Conservation (phyloP, 1,140 invertebrate genomes). For the Leptestheria dahalacensis region DNA sequence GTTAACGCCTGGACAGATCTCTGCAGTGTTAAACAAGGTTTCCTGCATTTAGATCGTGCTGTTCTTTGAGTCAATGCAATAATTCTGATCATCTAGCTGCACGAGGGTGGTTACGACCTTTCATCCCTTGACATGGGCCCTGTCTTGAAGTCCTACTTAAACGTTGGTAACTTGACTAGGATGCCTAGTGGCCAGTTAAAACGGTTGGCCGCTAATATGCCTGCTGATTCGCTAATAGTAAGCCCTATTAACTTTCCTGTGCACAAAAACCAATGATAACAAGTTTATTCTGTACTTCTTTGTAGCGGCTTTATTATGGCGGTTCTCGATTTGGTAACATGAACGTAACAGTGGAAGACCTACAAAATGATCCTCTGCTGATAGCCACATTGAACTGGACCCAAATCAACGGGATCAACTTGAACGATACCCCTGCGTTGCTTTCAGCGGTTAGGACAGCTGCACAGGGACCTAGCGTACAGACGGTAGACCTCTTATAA, state of each 20-base stretch:
- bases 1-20: background rate
- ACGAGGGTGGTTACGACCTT: background rate
- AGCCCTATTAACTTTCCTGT: background rate
- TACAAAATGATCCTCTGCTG: conserved; percentile 2
- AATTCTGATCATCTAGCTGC: too few species aligned
- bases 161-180: background rate
- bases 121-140: background rate
- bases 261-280: background rate
- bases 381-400: background rate
- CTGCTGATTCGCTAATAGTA: conserved; percentile 6
- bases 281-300: background rate
- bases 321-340: background rate
- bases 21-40: background rate
- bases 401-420: conserved; percentile 3
- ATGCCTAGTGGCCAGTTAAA: background rate
- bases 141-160: background rate
- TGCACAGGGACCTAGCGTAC: conserved; percentile 9
- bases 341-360: background rate
- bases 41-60: too few species aligned
- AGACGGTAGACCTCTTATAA: background rate
- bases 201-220: conserved; percentile 2
- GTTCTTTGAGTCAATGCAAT: too few species aligned
- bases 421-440: background rate
- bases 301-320: conserved; percentile 5
- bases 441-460: background rate